A percentile compares a stretch with the other conserved stretches of the same genome.
These are phyloP conservation scores for Etheostoma spectabile DNA, from an alignment of 2,113 vertebrate species.

Conservation along the genomic window DNA sequence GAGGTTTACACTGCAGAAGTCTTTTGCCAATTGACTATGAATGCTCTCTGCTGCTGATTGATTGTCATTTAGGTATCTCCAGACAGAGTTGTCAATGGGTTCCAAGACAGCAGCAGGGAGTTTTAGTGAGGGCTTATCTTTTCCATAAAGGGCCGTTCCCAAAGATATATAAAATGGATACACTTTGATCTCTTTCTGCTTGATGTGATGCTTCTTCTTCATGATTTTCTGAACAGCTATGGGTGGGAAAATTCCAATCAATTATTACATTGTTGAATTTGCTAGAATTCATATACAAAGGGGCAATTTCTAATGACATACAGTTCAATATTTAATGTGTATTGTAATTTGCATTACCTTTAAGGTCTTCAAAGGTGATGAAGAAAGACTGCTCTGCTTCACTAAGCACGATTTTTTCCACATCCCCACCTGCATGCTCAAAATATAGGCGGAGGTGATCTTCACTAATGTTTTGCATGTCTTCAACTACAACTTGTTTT, in stretches of 20 bases:
- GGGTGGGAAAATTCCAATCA: neutral
- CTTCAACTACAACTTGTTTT: conserved; percentile 83
- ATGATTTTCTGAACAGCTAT: conserved; percentile 69
- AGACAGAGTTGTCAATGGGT: conserved; percentile 77
- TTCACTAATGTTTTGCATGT: conserved; percentile 65
- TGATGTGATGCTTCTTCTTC: conserved; percentile 76
- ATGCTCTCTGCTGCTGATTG: conserved; percentile 71
- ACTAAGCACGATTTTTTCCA: conserved; percentile 66
- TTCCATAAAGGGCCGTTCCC: conserved; percentile 88
- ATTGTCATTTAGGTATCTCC: conserved; percentile 80
- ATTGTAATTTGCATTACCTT: conserved; percentile 82
- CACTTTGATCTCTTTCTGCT: conserved; percentile 80
- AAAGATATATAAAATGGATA: conserved; percentile 88
- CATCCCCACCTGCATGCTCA: conserved; percentile 82
- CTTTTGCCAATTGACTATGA: conserved; percentile 71
- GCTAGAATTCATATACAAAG: neutral
- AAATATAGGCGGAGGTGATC: conserved; percentile 85
- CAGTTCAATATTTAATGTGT: neutral
- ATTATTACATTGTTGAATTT: neutral
- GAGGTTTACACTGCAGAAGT: conserved; percentile 77
- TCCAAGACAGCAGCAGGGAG: conserved; percentile 83
- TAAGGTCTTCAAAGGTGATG: conserved; percentile 83
- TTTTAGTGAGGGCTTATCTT: conserved; percentile 84
- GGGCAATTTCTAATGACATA: neutral
- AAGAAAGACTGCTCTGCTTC: conserved; percentile 84